phyloP scores from a whole-genome alignment of 2,888 invertebrate genomes.

The Uloborus plumipes region DNA sequence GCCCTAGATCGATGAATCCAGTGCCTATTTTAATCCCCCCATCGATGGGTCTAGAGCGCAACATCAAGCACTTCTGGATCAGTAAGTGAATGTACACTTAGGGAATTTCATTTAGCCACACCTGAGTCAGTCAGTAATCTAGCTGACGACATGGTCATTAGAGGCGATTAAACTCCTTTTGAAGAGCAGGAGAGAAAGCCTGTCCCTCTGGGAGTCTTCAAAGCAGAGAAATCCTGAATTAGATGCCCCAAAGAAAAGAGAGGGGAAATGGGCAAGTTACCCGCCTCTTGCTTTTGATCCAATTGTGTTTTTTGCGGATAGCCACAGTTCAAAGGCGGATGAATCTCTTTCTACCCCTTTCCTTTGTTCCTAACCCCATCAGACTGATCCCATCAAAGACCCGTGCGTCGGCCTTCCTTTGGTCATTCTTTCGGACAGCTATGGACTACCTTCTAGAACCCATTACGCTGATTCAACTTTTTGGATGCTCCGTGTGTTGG shows the following conservation, averaged over 20 bases:
- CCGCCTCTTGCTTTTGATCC: slow-evolving; percentile 26
- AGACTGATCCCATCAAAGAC: slow-evolving; percentile 35
- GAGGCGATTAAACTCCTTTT: slow-evolving; percentile 55
- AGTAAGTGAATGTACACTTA: slow-evolving; percentile 23
- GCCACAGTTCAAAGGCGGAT: slow-evolving; percentile 44
- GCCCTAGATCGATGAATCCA: too few species aligned
- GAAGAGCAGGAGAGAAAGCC: slow-evolving; percentile 28
- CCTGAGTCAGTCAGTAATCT: slow-evolving; percentile 56
- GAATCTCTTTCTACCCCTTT: slow-evolving; percentile 49
- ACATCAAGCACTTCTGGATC: slow-evolving; percentile 4
- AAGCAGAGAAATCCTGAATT: slow-evolving; percentile 16
- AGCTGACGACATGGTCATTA: slow-evolving; percentile 58
- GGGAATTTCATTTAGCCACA: slow-evolving; percentile 58
- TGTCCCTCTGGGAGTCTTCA: slow-evolving; percentile 25
- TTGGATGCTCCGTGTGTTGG: background rate
- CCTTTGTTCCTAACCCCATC: slow-evolving; percentile 52
- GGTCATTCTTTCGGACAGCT: slow-evolving; percentile 37
- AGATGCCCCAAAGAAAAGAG: slow-evolving; percentile 22
- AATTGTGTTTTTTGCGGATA: slow-evolving; percentile 48
- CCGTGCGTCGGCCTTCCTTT: slow-evolving; percentile 29
- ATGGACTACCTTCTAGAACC: slow-evolving; percentile 16
- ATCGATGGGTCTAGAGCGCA: too few species aligned
- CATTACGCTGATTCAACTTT: slow-evolving; percentile 55
- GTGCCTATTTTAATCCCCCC: too few species aligned
- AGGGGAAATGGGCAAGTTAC: slow-evolving; percentile 1